Base-by-base conservation (phyloP, 1,140 invertebrate genomes). In the Dendroctonus valens region DNA sequence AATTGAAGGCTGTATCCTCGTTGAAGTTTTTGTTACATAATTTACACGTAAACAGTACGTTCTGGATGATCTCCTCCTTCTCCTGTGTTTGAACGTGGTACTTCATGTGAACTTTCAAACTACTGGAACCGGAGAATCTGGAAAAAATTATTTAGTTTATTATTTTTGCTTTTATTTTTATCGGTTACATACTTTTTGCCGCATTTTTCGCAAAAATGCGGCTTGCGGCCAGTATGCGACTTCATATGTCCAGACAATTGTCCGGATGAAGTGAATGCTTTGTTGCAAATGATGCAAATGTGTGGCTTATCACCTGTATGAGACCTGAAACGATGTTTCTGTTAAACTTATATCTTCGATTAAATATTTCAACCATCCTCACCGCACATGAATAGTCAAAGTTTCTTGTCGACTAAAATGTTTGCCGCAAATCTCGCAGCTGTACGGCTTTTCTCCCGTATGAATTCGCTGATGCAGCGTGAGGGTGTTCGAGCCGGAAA, bases 11-110 rank as follows among this genome's bases (percentile, higher is more conserved):
- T 7, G 39, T 54, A 41, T 84, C 46, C 15, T 65, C 69, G 9
- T 59, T 46, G 72, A 90, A 91, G 0, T 85, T 82, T 70, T 90
- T 89, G 12, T 87, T 89, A 73, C 94, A 97, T 26, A 90, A 84
- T 39, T 87, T 86, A 76, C 94, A 97, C 26, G 87, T 85, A 74
- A 89, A 94, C 0, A 91, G 91, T 40, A 81, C 52, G 50, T 38
- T 68, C 46, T 68, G 67, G 37, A 68, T 50, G 5, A 59, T 44
- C 46, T 59, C 64, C 11, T 59, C 53, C n/a, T 55, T 39, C 48
- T 51, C 40, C 3, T 49, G 6, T 46, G 69, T 93, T 88, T 3
- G 91, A 87, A 54, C 65, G 67, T 78, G 75, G 41, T 63, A 54
- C 26, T 72, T 69, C 69, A 77, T 69, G 50, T 77, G 76, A 9